phyloP scores from a whole-genome alignment of 1,140 invertebrate species.

The Lethrus apterus region DNA sequence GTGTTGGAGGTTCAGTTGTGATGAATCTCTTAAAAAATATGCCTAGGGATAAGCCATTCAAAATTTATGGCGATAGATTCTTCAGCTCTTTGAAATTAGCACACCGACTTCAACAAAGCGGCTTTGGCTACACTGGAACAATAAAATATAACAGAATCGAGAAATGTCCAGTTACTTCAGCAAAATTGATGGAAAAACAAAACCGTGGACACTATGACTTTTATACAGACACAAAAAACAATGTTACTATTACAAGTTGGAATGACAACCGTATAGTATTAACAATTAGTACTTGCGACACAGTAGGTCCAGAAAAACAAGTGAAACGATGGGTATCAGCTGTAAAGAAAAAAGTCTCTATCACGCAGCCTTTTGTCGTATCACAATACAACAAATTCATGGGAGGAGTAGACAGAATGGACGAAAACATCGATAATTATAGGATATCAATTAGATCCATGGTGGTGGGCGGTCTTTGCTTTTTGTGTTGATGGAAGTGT shows the following conservation, averaged over 20 bases:
- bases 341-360: conserved; percentile 23
- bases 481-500: conserved; percentile 27
- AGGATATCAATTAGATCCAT: conserved; percentile 24
- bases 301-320: background rate
- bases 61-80: conserved; percentile 20
- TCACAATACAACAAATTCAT: conserved; percentile 35
- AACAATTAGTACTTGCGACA: background rate
- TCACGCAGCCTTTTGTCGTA: conserved; percentile 26
- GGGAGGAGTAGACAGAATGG: conserved; percentile 33
- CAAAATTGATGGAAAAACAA: conserved; percentile 5
- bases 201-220: background rate
- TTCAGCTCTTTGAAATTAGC: conserved; percentile 21
- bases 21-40: conserved; percentile 17
- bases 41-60: conserved; percentile 16
- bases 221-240: background rate
- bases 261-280: conserved; percentile 9
- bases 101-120: conserved; percentile 6
- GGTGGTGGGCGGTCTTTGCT: conserved; percentile 31
- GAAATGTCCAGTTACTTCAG: conserved; percentile 13
- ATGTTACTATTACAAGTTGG: background rate
- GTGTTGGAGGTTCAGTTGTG: conserved; percentile 22
- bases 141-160: conserved; percentile 11
- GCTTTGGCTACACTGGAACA: conserved; percentile 15
- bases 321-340: background rate
- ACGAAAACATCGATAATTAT: conserved; percentile 26